A percentile compares a stretch with the other conserved stretches of the same genome.
Conservation (phyloP, 2,113 vertebrate genomes). For the Lampris incognitus region DNA sequence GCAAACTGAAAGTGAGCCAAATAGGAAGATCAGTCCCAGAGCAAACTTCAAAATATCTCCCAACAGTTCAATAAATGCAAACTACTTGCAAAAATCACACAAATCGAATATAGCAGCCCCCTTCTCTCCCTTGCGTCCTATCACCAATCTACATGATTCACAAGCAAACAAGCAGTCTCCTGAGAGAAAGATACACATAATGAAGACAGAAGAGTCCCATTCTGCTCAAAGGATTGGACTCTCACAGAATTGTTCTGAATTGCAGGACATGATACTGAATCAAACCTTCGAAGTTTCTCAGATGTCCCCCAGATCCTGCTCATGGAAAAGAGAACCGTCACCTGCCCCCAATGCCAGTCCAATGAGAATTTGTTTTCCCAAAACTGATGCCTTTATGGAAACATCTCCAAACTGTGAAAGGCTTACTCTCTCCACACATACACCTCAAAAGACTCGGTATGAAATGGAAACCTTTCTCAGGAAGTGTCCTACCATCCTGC, state of each 20-base stretch:
- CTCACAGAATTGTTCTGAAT: slow-evolving; percentile 15
- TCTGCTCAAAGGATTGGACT: slow-evolving; percentile 55
- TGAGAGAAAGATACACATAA: neutral
- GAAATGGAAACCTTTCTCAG: neutral
- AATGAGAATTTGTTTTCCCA: neutral
- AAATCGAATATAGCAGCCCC: neutral
- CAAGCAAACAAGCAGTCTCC: slow-evolving; percentile 25
- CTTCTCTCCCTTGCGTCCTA: neutral
- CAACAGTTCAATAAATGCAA: slow-evolving; percentile 2
- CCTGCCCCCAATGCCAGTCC: slow-evolving; percentile 8
- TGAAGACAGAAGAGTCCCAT: neutral
- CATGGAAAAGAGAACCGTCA: neutral
- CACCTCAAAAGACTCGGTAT: neutral
- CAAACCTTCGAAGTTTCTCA: slow-evolving; percentile 45
- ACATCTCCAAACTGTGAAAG: neutral
- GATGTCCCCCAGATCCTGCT: neutral
- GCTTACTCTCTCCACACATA: neutral
- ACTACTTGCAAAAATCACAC: neutral
- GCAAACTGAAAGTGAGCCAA: neutral
- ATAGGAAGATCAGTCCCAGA: neutral
- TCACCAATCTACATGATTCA: neutral
- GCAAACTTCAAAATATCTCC: neutral
- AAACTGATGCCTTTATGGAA: slow-evolving; percentile 10
- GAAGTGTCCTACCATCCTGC: slow-evolving; percentile 12
- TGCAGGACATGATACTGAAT: neutral